Evolutionary conservation across 2,113 vertebrate species (phyloP).

Genomic region (Dipodomys stephensi): DNA sequence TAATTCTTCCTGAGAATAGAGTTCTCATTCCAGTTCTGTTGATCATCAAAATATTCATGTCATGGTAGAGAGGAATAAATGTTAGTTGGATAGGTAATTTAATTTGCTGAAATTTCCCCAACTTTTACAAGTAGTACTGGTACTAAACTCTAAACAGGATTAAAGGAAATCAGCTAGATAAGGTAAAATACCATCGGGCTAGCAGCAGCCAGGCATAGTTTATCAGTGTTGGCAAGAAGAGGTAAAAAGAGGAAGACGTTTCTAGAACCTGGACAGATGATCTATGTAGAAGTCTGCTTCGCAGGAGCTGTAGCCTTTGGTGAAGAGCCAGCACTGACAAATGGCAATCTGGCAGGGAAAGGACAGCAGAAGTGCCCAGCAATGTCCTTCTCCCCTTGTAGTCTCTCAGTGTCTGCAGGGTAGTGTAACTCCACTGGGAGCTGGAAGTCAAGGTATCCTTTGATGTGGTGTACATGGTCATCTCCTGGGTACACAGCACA

Average conservation of each 20-base stretch:
- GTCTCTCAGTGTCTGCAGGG: background rate
- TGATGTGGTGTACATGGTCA: background rate
- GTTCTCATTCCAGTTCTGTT: constrained; percentile 2
- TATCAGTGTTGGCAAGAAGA: background rate
- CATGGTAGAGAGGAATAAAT: background rate
- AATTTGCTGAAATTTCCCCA: constrained; percentile 30
- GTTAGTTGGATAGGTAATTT: background rate
- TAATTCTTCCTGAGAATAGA: background rate
- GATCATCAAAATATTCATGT: background rate
- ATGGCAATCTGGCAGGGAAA: constrained; percentile 8
- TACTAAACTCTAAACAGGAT: background rate
- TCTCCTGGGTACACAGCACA: background rate
- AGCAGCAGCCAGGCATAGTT: background rate
- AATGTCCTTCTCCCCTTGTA: background rate
- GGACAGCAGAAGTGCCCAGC: background rate
- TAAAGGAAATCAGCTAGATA: background rate
- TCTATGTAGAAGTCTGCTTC: background rate
- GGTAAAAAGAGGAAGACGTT: background rate
- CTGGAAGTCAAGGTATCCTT: constrained; percentile 20
- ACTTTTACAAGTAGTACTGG: background rate
- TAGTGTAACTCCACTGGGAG: background rate
- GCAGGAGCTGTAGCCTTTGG: background rate
- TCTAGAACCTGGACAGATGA: background rate
- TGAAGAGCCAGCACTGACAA: constrained; percentile 17
- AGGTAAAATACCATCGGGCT: background rate